Evolutionary conservation across 2,888 invertebrate genomes (phyloP).

Genomic region (Dasysyrphus tricinctus): DNA sequence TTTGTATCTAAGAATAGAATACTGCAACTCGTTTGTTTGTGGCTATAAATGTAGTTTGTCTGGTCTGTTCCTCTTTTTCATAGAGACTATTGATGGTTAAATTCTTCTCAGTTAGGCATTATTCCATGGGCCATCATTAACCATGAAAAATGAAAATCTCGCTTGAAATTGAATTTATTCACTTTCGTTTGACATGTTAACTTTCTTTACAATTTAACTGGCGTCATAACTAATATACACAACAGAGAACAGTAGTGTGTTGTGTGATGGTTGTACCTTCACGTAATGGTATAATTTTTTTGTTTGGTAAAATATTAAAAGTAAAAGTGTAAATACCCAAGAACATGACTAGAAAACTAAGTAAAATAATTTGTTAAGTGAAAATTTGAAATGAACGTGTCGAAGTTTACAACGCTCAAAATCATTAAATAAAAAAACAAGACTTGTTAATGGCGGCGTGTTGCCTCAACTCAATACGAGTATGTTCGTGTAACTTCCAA

Average conservation of each 20-base stretch:
- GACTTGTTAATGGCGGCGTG: constrained; percentile 28
- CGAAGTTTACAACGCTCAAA: constrained; percentile 45
- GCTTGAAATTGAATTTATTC: constrained; percentile 66
- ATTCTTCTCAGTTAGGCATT: background rate
- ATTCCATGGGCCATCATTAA: constrained; percentile 48
- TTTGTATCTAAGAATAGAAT: constrained; percentile 72
- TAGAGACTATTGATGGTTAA: constrained; percentile 1
- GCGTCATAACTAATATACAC: background rate
- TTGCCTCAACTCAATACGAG: constrained; percentile 10
- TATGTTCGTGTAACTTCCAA: constrained; percentile 41
- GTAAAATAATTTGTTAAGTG: constrained; percentile 48
- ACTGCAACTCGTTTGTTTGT: constrained; percentile 65
- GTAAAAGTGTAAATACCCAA: constrained; percentile 72
- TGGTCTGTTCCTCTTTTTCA: constrained; percentile 46
- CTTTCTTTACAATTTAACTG: constrained; percentile 58
- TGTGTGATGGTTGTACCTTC: constrained; percentile 6
- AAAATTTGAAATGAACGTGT: constrained; percentile 68
- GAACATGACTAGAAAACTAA: constrained; percentile 70
- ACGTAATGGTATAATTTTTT: constrained; percentile 7
- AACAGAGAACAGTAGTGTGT: constrained; percentile 34
- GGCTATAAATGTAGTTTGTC: constrained; percentile 68
- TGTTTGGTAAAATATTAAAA: constrained; percentile 63
- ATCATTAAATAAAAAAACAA: constrained; percentile 1
- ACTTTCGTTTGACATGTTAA: constrained; percentile 64
- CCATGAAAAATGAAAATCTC: constrained; percentile 67